Evolutionary conservation across 2,888 invertebrate genomes (phyloP).

Genomic region (Eulithis testata): DNA sequence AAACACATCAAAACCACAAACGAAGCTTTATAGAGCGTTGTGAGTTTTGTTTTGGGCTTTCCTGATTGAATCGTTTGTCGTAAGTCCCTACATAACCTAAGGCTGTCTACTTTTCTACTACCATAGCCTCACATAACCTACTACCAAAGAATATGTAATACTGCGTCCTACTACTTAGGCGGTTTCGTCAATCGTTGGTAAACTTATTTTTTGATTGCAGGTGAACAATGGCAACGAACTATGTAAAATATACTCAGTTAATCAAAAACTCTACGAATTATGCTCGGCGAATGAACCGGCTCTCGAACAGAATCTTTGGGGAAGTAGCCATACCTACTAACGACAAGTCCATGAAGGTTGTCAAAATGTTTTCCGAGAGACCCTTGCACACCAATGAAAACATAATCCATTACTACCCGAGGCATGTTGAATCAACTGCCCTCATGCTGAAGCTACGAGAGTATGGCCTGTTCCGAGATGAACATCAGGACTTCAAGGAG

Average conservation of each 20-base stretch:
- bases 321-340: constrained; percentile 92
- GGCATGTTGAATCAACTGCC: constrained; percentile 90
- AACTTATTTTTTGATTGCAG: constrained; percentile 17
- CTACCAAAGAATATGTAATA: no score
- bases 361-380: constrained; percentile 89
- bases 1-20: no score
- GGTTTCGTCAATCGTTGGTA: background rate
- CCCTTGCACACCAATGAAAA: constrained; percentile 90
- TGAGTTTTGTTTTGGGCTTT: no score
- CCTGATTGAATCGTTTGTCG: no score
- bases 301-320: constrained; percentile 95
- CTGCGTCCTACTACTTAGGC: no score
- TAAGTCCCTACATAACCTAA: no score
- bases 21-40: no score
- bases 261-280: constrained; percentile 90
- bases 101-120: no score
- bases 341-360: constrained; percentile 91
- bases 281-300: constrained; percentile 92
- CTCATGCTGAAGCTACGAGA: constrained; percentile 89
- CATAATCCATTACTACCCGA: constrained; percentile 93
- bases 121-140: no score
- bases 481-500: constrained; percentile 95
- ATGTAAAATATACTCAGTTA: constrained; percentile 89
- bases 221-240: constrained; percentile 82
- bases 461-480: constrained; percentile 93